Conservation (phyloP, 1,140 invertebrate genomes). For the Drosophila paulistorum region DNA sequence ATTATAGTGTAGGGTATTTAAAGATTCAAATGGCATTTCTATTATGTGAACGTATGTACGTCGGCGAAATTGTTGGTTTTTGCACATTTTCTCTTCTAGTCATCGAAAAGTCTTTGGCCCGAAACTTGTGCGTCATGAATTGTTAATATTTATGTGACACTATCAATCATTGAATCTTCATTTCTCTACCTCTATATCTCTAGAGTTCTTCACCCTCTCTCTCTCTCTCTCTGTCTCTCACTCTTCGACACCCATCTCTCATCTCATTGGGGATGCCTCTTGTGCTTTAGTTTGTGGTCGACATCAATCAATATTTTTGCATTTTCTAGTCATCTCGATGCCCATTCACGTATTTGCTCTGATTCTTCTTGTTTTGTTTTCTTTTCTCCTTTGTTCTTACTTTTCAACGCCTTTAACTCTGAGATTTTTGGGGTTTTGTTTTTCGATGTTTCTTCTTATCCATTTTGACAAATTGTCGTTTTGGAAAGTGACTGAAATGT, state of each 20-base stretch:
- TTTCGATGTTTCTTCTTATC: conserved; percentile 19
- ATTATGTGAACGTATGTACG: background rate
- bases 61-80: conserved; percentile 5
- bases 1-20: conserved; percentile 10
- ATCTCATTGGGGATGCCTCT: background rate
- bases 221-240: conserved; percentile 48
- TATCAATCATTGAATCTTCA: conserved; percentile 66
- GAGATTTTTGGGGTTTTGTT: conserved; percentile 27
- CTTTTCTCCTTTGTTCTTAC: conserved; percentile 33
- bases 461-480: conserved; percentile 50
- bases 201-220: conserved; percentile 8
- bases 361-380: conserved; percentile 24
- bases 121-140: conserved; percentile 66
- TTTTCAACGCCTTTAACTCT: conserved; percentile 22
- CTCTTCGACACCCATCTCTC: no score
- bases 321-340: conserved; percentile 20
- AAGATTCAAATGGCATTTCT: background rate
- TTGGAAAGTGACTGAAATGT: conserved; percentile 12
- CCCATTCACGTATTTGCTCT: conserved; percentile 13
- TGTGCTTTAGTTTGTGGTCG: conserved; percentile 23
- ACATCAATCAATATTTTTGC: conserved; percentile 37
- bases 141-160: conserved; percentile 75
- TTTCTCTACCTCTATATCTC: conserved; percentile 39
- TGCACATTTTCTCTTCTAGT: conserved; percentile 23
- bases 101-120: conserved; percentile 15